phyloP scores from a whole-genome alignment of 2,797 vertebrate genomes.

The Sebastes reedi region DNA sequence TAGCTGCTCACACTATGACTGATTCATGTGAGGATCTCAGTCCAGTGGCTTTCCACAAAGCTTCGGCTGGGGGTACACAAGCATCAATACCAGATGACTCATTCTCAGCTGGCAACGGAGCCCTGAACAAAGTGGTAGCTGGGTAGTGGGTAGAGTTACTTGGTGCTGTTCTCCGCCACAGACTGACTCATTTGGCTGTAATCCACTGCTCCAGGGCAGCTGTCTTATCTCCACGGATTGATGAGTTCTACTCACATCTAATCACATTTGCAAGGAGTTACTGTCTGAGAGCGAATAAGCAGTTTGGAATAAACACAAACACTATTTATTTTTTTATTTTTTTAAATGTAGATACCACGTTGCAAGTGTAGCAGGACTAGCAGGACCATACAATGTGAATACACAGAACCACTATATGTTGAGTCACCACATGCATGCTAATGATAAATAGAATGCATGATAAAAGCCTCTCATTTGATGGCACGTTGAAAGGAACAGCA shows the following conservation, averaged over 20 bases:
- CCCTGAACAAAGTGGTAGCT: constrained; percentile 41
- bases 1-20: constrained; percentile 45
- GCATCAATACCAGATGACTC: constrained; percentile 63
- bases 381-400: not conserved
- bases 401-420: not conserved
- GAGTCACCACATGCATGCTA: constrained; percentile 13
- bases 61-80: constrained; percentile 30
- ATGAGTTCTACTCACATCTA: constrained; percentile 65
- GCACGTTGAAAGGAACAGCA: constrained; percentile 25
- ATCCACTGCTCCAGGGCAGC: constrained; percentile 60
- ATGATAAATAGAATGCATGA: not conserved
- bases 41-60: constrained; percentile 44
- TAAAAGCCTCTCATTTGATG: constrained; percentile 25
- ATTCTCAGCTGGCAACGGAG: constrained; percentile 53
- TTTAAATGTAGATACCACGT: not conserved
- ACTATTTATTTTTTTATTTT: not conserved
- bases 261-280: constrained; percentile 62
- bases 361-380: not conserved
- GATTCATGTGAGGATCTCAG: constrained; percentile 46
- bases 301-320: constrained; percentile 16
- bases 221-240: constrained; percentile 62
- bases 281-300: constrained; percentile 43
- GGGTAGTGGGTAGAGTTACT: constrained; percentile 57
- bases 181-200: constrained; percentile 70
- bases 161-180: constrained; percentile 37